phyloP scores from a whole-genome alignment of 2,888 invertebrate genomes.

The Drosophila robusta region DNA sequence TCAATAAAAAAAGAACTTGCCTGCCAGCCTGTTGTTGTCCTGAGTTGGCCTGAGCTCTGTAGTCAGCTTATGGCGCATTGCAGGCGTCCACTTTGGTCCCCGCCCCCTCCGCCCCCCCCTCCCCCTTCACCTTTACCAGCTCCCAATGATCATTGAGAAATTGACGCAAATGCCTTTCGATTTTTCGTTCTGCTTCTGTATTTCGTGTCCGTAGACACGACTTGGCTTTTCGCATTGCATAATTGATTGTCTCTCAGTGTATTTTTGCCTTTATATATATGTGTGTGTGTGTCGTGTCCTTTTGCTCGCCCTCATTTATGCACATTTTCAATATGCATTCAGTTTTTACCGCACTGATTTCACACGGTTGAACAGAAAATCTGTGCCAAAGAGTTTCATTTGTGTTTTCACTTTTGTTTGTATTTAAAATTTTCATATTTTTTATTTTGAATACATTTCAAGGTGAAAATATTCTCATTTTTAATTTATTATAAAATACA shows the following conservation, averaged over 20 bases:
- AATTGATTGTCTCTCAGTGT: constrained; percentile 63
- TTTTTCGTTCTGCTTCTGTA: constrained; percentile 51
- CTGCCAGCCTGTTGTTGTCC: constrained; percentile 32
- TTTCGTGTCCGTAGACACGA: constrained; percentile 53
- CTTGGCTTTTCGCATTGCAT: constrained; percentile 76
- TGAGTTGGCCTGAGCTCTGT: constrained; percentile 6
- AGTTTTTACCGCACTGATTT: constrained; percentile 43
- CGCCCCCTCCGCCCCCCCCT: neutral
- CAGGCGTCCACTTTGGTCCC: constrained; percentile 50
- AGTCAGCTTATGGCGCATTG: constrained; percentile 58
- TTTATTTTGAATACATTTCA: neutral
- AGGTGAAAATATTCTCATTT: neutral
- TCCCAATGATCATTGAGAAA: constrained; percentile 60
- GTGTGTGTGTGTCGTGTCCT: neutral
- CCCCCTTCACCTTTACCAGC: neutral
- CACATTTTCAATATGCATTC: constrained; percentile 62
- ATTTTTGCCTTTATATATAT: neutral
- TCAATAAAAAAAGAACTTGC: constrained; percentile 54
- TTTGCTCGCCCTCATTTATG: constrained; percentile 48
- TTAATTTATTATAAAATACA: neutral
- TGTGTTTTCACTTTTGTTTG: constrained; percentile 22
- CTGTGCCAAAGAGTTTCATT: constrained; percentile 16
- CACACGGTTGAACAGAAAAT: constrained; percentile 4
- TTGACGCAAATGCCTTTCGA: constrained; percentile 76
- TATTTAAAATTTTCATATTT: constrained; percentile 32